Evolutionary conservation across 2,113 vertebrate genomes (phyloP).

Genomic region (Terrapene triunguis): DNA sequence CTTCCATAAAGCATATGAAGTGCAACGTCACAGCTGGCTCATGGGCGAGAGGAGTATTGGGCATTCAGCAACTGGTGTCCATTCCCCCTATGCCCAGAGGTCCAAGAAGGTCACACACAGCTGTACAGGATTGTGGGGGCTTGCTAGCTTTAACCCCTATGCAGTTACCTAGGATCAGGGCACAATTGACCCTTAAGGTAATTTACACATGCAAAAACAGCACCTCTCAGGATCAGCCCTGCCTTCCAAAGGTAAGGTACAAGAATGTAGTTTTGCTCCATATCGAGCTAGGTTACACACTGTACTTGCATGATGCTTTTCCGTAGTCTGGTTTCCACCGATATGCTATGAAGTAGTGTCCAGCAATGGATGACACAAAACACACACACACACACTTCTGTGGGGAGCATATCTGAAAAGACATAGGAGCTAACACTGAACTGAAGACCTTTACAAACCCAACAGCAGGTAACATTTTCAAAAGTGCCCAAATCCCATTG

Average conservation of each 20-base stretch:
- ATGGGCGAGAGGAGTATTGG: background rate
- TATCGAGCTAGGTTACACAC: fast-evolving
- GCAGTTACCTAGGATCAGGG: background rate
- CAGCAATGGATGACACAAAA: background rate
- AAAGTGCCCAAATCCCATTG: background rate
- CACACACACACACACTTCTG: background rate
- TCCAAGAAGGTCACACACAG: background rate
- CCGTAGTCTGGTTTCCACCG: background rate
- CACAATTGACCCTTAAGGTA: background rate
- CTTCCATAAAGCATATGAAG: no score
- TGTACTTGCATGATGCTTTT: fast-evolving
- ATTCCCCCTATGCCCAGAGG: background rate
- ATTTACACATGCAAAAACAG: background rate
- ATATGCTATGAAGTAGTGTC: fast-evolving
- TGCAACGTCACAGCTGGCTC: background rate
- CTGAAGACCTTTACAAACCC: background rate
- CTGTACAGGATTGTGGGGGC: fast-evolving
- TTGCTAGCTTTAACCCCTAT: slow-evolving; percentile 23
- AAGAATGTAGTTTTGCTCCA: background rate
- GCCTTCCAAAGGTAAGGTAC: background rate
- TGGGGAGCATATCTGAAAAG: background rate
- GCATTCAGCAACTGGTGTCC: fast-evolving
- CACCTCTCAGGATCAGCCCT: slow-evolving; percentile 22
- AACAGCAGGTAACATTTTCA: background rate
- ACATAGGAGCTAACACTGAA: background rate